Evolutionary conservation across 2,113 vertebrate species (phyloP), one percentile per base, ranked within the genome.

Genomic region (Dipodomys stephensi): DNA sequence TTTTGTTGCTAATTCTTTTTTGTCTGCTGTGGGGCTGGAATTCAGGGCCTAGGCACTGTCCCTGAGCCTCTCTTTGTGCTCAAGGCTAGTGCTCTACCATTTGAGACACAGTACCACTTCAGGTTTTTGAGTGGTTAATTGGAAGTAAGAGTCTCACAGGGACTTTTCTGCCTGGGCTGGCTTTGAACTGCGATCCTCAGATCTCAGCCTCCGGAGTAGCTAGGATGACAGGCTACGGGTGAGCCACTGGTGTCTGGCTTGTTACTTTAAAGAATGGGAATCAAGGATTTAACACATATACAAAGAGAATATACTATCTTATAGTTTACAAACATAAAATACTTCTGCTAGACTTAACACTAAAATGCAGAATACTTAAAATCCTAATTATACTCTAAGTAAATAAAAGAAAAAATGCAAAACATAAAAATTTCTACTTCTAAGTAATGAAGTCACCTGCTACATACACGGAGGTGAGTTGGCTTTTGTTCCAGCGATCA

Each of bases 271-370:
- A 87, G 27, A 83, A 79, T 32, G 19, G 71, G 9, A 27, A 78
- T 86, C 11, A 91, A 74, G 65, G 69, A 16, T 57, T 53, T 35
- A 87, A 72, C n/a, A 76, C 2, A 20, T 9, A 23, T 86, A 87
- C 8, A 83, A 90, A 73, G 9, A 85, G 30, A 78, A 85, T n/a
- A 64, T 11, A 72, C 6, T 87, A 85, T 62, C 85, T 79, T 71
- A 76, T 19, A 85, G 53, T 78, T 92, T 87, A 90, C 7, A 39
- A 39, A 80, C 62, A 83, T 28, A 83, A 88, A 83, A 6, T 19
- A 87, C 91, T 23, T 80, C 39, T 30, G 30, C 60, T 27, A 83
- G 53, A 80, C 32, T 72, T 44, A 49, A 76, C 30, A 77, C 10
- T 16, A 64, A 81, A 90, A 60, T 25, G 15, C 30, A n/a, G 28